Evolutionary conservation across 2,888 invertebrate genomes (phyloP), one percentile per base, ranked within the genome.

Genomic region (Herminia tarsipennalis): DNA sequence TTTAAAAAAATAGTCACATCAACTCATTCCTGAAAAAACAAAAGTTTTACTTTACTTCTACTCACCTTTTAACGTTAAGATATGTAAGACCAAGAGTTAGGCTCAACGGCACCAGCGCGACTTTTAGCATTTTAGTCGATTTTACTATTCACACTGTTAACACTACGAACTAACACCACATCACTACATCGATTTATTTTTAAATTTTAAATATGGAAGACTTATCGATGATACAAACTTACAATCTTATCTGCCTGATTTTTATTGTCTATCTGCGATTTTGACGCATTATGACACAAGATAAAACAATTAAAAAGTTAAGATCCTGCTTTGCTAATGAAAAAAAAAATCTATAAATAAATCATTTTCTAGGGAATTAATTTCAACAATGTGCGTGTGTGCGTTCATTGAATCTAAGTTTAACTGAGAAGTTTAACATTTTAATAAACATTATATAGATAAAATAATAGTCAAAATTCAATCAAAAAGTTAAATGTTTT

Each of bases 61-160:
- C 86, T 83, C 62, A 87, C 88, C 73, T 86, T 66, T 78, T 86
- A 40, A 88, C 77, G 62, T 86, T 84, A 12, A 86, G 56, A 55
- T 49, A 85, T 10, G 88, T 86, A 2, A 88, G 68, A 22, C 83
- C 84, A 25, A 91, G 50, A 12, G 88, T 87, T 8, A 91, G 77
- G 3, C 73, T 56, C 10, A 91, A 58, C 22, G 90, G 88, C 41
- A 88, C 57, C 53, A 90, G 39, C 0, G 81, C 68, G 8, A 88
- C 14, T 6, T 82, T 78, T 27, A 89, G 47, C 45, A 88, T 66
- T 60, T 86, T 47, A 29, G n/a, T 21, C 6, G 17, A 36, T 36
- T 41, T 24, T 14, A 36, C 8, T 16, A 21, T 36, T 37, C 9
- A 22, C 35, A 24, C 34, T 20, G 18, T 28, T 29, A 36, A 40